phyloP scores from a whole-genome alignment of 2,888 invertebrate species.

The Notocelia uddmanniana region DNA sequence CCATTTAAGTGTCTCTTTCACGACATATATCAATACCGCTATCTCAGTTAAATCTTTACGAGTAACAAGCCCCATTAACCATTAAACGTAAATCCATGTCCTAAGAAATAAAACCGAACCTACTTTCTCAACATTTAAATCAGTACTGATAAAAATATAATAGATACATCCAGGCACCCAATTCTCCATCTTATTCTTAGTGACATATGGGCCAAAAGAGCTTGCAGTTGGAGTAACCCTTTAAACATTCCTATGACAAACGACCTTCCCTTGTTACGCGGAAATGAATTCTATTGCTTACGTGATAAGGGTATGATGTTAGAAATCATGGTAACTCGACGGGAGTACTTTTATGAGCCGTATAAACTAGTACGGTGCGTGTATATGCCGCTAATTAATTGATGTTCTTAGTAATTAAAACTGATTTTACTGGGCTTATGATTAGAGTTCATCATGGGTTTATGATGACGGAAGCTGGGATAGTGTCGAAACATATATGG shows the following conservation, averaged over 20 bases:
- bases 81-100: slow-evolving; percentile 19
- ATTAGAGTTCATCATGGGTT: slow-evolving; percentile 33
- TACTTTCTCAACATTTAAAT: slow-evolving; percentile 36
- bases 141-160: slow-evolving; percentile 39
- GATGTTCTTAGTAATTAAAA: slow-evolving; percentile 49
- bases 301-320: neutral
- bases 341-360: slow-evolving; percentile 37
- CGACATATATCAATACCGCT: neutral
- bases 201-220: neutral
- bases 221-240: slow-evolving; percentile 15
- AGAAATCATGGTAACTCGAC: neutral
- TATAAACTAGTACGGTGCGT: slow-evolving; percentile 27
- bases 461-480: slow-evolving; percentile 19
- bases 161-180: neutral
- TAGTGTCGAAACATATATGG: slow-evolving; percentile 14
- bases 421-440: slow-evolving; percentile 46
- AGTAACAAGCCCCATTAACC: slow-evolving; percentile 27
- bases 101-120: slow-evolving; percentile 35
- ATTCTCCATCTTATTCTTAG: neutral
- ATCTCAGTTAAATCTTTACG: slow-evolving; percentile 12
- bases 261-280: neutral
- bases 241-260: slow-evolving; percentile 33
- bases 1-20: neutral
- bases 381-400: slow-evolving; percentile 39
- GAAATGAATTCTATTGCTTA: slow-evolving; percentile 10